These are phyloP conservation scores for Drosophila prosaltans DNA, from an alignment of 1,140 invertebrate genomes.

Conservation along the genomic window DNA sequence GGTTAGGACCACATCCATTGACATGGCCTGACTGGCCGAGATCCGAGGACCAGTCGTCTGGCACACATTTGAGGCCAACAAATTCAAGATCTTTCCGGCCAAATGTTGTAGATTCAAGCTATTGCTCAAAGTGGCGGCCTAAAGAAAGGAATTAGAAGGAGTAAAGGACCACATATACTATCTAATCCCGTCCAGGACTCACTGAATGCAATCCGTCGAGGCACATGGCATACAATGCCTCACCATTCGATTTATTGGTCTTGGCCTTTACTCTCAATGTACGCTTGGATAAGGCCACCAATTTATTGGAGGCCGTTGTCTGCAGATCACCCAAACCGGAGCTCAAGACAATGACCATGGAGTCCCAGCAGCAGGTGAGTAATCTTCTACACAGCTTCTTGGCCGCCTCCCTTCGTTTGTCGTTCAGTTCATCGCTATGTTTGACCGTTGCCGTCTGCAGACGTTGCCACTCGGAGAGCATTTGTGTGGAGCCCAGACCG, in stretches of 20 bases:
- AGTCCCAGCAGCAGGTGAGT: slow-evolving; percentile 95
- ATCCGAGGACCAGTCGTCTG: slow-evolving; percentile 87
- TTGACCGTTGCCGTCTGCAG: slow-evolving; percentile 89
- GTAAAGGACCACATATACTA: not conserved
- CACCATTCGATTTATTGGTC: slow-evolving; percentile 86
- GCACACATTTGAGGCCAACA: slow-evolving; percentile 81
- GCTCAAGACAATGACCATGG: slow-evolving; percentile 93
- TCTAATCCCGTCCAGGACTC: slow-evolving; percentile 20
- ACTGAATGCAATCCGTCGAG: slow-evolving; percentile 96
- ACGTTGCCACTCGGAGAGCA: slow-evolving; percentile 93
- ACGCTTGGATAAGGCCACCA: slow-evolving; percentile 85
- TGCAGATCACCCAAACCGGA: slow-evolving; percentile 88
- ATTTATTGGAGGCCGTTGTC: slow-evolving; percentile 84
- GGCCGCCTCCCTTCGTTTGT: slow-evolving; percentile 86
- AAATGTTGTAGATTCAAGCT: slow-evolving; percentile 90
- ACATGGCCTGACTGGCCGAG: slow-evolving; percentile 93
- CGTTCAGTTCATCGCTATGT: slow-evolving; percentile 86
- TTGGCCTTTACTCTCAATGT: slow-evolving; percentile 84
- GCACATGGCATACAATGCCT: slow-evolving; percentile 91
- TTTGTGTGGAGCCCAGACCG: slow-evolving; percentile 90
- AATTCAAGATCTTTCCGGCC: slow-evolving; percentile 80
- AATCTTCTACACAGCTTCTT: slow-evolving; percentile 87
- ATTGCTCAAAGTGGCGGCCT: slow-evolving; percentile 90
- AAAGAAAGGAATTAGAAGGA: slow-evolving; percentile 39
- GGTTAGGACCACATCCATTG: slow-evolving; percentile 91